Percentiles rank a stretch among this genome's conserved stretches.
Conservation (phyloP, 2,888 invertebrate species). For the Callyntrura guangdongensis region DNA sequence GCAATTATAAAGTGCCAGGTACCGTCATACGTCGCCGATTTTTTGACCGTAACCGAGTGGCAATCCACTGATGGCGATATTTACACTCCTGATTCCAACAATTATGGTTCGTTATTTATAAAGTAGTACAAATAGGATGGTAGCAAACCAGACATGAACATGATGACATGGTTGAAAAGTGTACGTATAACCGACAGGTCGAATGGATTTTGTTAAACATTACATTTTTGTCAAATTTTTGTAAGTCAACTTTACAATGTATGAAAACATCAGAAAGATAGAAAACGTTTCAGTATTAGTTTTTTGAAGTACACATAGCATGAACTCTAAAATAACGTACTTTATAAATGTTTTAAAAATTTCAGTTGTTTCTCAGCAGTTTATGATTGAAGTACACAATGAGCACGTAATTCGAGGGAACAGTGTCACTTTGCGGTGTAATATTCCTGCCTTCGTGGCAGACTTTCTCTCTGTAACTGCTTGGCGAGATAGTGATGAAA, state of each 20-base stretch:
- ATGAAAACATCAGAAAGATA: too few relatives aligned
- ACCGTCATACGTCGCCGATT: conserved; percentile 97
- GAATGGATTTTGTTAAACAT: too few relatives aligned
- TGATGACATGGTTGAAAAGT: conserved; percentile 78
- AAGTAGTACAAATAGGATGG: conserved; percentile 32
- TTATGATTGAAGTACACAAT: conserved; percentile 95
- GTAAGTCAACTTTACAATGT: too few relatives aligned
- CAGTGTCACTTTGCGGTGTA: conserved; percentile 94
- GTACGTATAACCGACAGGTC: conserved; percentile 87
- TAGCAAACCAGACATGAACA: conserved; percentile 51
- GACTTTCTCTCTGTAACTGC: conserved; percentile 96
- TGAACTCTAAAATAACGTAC: neutral
- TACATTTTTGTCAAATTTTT: too few relatives aligned
- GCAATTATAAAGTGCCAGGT: conserved; percentile 94
- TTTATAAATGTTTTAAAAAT: conserved; percentile 28
- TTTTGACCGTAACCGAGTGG: conserved; percentile 90
- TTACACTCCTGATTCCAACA: conserved; percentile 81
- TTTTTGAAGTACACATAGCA: too few relatives aligned
- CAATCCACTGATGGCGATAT: conserved; percentile 83
- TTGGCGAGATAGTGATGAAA: conserved; percentile 90
- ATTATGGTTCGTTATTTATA: conserved; percentile 77
- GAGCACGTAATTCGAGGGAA: conserved; percentile 96
- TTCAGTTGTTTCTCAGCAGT: conserved; percentile 96
- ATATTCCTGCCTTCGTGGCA: conserved; percentile 93
- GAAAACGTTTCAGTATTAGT: conserved; percentile 35